Base-by-base conservation (phyloP, 92 coral and sea anemone species). In the Zoanthus sociatus region DNA sequence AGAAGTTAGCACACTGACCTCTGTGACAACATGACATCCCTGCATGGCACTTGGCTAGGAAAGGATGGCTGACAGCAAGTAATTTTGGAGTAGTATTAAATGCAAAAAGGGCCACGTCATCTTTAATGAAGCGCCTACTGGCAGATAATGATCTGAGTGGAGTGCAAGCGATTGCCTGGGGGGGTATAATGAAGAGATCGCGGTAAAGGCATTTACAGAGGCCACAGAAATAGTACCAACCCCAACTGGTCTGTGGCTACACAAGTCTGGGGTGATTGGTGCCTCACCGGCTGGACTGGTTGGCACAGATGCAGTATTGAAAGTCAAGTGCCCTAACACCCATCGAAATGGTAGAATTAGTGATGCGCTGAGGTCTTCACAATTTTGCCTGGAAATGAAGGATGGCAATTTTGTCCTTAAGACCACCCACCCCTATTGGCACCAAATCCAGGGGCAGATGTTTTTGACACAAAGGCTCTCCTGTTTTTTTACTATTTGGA, bases 371-470 rank as follows among this genome's bases (percentile, higher is more conserved):
- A 45, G 32, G 63, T 3, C 61, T 48, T 79, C 53, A 33, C n/a
- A 47, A 33, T 88, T 92, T 48, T 92, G 78, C 74, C 86, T 92
- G 17, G 70, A 68, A 37, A 61, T 74, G 9, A 88, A 89, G 6
- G 70, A 76, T 77, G 92, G 90, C 9, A 45, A 68, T 9, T 48
- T 73, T 20, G 8, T 7, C 12, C 77, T 92, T 14, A 89, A 89
- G 32, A 18, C 21, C 7, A 84, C 66, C 74, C 90, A 92, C 75
- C 83, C 75, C 2, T 79, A 92, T 50, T 92, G 94, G 92, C 92
- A 89, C 76, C 94, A 92, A 75, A 82, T 86, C 56, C 94, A 86
- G 67, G 94, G 91, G 4, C 91, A 92, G 21, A 66, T 86, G 53
- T 76, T 50, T 47, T 47, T 89, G 47, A 71, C 95, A 6, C 76